Base-by-base conservation (phyloP, 2,113 vertebrate genomes). In the Ceuthmochares aereus region DNA sequence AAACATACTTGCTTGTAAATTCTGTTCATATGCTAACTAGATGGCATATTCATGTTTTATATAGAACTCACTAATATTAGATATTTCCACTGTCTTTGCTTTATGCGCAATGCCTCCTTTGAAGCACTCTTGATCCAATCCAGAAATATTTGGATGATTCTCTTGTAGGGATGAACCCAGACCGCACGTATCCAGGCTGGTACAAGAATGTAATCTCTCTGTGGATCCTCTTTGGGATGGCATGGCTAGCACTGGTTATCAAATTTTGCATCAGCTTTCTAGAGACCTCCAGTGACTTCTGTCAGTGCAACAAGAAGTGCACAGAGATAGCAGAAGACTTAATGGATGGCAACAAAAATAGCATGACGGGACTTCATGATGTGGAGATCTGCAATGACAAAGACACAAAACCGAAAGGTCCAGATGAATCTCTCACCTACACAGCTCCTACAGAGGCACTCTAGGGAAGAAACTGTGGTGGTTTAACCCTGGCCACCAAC, bases 221-320 rank as follows among this genome's bases (percentile, higher is more conserved):
- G 3, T 99, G 99, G 99, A 99, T 99, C 95, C 99, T 99, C 92
- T 99, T 99, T 69, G 99, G 99, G 69, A 96, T 99, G 98, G 99
- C 99, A 2, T 99, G 99, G 99, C 97, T 99, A 73, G 98, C 99
- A 22, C 93, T 99, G 54, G 49, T 99, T 72, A 99, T 99, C 97
- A 99, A 99, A 92, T 98, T 99, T 74, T 95, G 97, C 87, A 99
- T 99, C 56, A 98, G 98, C 79, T 96, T 98, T 83, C 95, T 99
- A 77, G 99, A 99, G 96, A 97, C 95, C 10, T 95, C 98, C 54
- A 97, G 97, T 79, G 59, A 45, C 36, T 59, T 96, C 37, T 94
- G 93, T 74, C 89, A 84, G 10, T 96, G 97, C 73, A 91, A 79
- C 43, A 80, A 34, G 63, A 94, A 55, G 37, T 87, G 17, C 32